phyloP scores from a whole-genome alignment of 2,113 vertebrate species.

The Gallinago paraguaiae region DNA sequence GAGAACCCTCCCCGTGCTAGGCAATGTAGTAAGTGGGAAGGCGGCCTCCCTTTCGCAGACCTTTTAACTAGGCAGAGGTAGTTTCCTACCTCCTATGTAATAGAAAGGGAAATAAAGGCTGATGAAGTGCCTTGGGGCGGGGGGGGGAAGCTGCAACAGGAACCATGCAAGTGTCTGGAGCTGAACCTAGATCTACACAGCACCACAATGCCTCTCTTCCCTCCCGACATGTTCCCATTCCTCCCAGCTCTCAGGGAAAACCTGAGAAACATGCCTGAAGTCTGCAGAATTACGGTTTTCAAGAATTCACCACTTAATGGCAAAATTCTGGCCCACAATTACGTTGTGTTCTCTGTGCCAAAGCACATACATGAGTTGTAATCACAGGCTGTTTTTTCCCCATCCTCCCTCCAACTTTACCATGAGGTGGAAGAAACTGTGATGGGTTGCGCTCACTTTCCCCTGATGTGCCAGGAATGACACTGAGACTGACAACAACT shows the following conservation, averaged over 20 bases:
- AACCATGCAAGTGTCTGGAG: not conserved
- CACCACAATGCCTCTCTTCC: not conserved
- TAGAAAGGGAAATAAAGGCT: not conserved
- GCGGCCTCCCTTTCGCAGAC: not conserved
- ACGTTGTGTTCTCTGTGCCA: not conserved
- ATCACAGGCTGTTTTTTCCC: conserved; percentile 2
- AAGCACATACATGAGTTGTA: conserved; percentile 33
- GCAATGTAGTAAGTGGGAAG: not conserved
- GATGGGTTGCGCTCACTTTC: not conserved
- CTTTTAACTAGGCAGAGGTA: not conserved
- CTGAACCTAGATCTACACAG: not conserved
- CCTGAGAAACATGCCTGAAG: not conserved
- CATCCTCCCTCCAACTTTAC: conserved; percentile 41
- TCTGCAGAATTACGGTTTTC: conserved; percentile 27
- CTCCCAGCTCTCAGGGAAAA: not conserved
- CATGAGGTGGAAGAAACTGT: conserved; percentile 2
- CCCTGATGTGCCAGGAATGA: not conserved
- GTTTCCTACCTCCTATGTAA: not conserved
- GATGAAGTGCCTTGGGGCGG: fast-evolving
- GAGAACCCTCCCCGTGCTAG: not conserved
- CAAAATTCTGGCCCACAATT: conserved; percentile 50
- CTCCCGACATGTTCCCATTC: not conserved
- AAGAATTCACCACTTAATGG: conserved; percentile 43
- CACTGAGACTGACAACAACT: not conserved
- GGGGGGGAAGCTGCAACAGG: not conserved